Percentiles rank a stretch among this genome's conserved stretches.
phyloP scores from a whole-genome alignment of 1,140 invertebrate species.

The Bombus sibiricus region DNA sequence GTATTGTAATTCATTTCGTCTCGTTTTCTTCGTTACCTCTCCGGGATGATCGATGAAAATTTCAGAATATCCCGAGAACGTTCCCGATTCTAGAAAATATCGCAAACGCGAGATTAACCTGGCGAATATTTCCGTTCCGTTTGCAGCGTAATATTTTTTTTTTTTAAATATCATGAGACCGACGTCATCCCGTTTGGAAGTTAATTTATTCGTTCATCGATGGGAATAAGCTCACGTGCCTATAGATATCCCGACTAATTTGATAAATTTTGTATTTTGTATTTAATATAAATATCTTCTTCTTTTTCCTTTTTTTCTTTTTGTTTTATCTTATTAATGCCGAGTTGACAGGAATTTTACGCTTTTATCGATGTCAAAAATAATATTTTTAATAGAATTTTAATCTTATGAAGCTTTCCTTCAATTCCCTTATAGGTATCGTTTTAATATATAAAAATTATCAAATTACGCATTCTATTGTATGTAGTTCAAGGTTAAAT shows the following conservation, averaged over 20 bases:
- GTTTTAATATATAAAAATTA: background rate
- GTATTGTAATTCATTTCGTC: constrained; percentile 47
- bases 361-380: background rate
- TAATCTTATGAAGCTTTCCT: background rate
- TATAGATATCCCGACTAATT: background rate
- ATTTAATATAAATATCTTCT: background rate
- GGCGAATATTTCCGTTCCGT: background rate
- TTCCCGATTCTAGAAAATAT: background rate
- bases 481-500: background rate
- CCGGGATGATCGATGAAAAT: constrained; percentile 51
- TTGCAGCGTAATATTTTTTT: background rate
- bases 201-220: background rate
- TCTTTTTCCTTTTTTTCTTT: background rate
- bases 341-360: background rate
- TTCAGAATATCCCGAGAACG: constrained; percentile 35
- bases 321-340: background rate
- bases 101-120: background rate
- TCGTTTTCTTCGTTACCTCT: constrained; percentile 9
- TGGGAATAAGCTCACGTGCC: background rate
- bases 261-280: background rate
- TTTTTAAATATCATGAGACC: background rate
- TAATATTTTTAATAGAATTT: background rate
- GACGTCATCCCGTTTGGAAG: background rate
- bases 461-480: background rate
- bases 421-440: background rate